phyloP scores from a whole-genome alignment of 2,888 invertebrate genomes.

The Philaethria dido region DNA sequence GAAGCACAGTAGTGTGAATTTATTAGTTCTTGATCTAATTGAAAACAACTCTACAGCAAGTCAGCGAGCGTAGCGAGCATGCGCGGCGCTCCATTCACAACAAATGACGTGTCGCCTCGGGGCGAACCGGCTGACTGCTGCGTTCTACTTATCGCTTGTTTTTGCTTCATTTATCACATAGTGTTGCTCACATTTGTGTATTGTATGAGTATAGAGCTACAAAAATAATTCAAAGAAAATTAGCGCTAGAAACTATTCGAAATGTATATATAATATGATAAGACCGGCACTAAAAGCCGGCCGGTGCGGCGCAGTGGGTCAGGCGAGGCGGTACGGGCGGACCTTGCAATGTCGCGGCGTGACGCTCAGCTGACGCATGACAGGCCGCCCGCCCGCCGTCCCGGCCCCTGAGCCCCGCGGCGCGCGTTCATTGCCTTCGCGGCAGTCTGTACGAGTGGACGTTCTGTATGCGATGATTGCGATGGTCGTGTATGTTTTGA shows the following conservation, averaged over 20 bases:
- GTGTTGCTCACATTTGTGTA: not conserved
- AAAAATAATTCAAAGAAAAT: not conserved
- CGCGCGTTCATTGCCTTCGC: conserved; percentile 87
- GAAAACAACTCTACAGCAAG: conserved; percentile 51
- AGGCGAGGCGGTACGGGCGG: conserved; percentile 75
- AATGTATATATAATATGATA: conserved; percentile 31
- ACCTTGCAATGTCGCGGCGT: conserved; percentile 86
- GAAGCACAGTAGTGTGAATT: not conserved
- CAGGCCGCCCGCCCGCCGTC: conserved; percentile 72
- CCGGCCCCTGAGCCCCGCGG: conserved; percentile 71
- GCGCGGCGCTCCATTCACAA: conserved; percentile 63
- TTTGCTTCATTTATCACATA: conserved; percentile 21
- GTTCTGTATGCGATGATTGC: conserved; percentile 59
- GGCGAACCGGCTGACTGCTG: conserved; percentile 47
- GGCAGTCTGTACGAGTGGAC: conserved; percentile 82
- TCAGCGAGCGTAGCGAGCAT: conserved; percentile 55
- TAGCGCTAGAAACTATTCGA: not conserved
- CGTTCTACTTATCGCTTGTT: conserved; percentile 43
- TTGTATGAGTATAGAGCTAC: not conserved
- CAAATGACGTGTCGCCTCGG: conserved; percentile 53
- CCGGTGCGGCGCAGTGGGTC: conserved; percentile 71
- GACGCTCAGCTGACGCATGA: conserved; percentile 82
- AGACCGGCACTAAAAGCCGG: conserved; percentile 39
- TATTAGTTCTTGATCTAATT: conserved; percentile 47
- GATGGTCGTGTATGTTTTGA: conserved; percentile 31